Base-by-base conservation (phyloP, 2,888 invertebrate species). In the Onchidella celtica region DNA sequence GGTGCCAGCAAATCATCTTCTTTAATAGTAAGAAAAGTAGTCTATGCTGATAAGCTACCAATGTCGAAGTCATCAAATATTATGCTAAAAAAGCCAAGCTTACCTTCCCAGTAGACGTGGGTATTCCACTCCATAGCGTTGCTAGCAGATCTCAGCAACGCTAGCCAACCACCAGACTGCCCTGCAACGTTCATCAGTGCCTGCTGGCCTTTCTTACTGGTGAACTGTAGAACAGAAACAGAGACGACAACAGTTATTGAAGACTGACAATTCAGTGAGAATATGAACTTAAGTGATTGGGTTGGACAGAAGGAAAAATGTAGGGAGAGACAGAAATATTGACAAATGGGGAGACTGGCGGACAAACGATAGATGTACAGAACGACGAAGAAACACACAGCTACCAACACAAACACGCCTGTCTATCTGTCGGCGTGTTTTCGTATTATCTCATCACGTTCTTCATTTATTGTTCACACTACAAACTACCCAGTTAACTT, bases 91-190 rank as follows among this genome's bases (percentile, higher is more conserved):
- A n/a, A n/a, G n/a, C n/a, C n/a, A 14, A 24, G 1, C 87, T 76
- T 83, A 90, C 90, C 89, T 87, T 90, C 88, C 83, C 88, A 88
- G 79, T 87, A 87, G 6, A 90, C 89, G 29, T 86, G 85, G 3
- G 89, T 87, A 78, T 90, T 90, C 55, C 87, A 85, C 34, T 85
- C 78, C n/a, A 85, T 74, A 1, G 82, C 79, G 27, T 83, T 79
- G 9, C 85, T 84, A 17, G 88, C 87, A 6, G 89, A 88, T 69
- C 88, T 83, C 36, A 91, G 85, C 29, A 90, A 81, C 0, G 89
- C 87, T 24, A 91, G 81, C 91, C 91, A 91, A 2, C 89, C 88
- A 4, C 89, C 91, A 9, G 87, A 83, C 47, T 87, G 86, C 21
- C 88, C 88, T 21, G 88, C 87, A 14, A 91, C 89, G 74, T 88